Evolutionary conservation across 2,888 invertebrate species (phyloP).

Genomic region (Liopterus haemorrhoidalis): DNA sequence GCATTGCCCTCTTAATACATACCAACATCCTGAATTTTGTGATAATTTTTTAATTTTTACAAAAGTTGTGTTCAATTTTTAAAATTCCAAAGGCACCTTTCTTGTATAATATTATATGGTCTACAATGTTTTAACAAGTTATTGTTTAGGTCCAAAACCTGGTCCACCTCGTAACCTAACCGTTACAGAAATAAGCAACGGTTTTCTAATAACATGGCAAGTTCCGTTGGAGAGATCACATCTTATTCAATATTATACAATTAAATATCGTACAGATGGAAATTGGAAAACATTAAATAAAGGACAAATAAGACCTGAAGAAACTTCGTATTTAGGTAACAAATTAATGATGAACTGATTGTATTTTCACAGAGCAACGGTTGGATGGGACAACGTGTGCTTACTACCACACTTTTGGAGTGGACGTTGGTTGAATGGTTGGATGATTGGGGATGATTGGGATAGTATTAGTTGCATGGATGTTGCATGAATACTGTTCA

Average conservation of each 20-base stretch:
- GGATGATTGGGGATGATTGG: too few relatives aligned
- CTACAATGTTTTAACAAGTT: neutral
- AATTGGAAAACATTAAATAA: conserved; percentile 85
- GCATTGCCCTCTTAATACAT: too few relatives aligned
- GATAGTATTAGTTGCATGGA: too few relatives aligned
- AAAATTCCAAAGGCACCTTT: conserved; percentile 3
- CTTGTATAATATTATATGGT: too few relatives aligned
- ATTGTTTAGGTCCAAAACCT: conserved; percentile 75
- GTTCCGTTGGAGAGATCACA: conserved; percentile 74
- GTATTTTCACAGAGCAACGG: neutral
- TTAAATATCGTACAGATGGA: conserved; percentile 86
- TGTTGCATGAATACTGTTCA: too few relatives aligned
- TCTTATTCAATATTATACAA: conserved; percentile 81
- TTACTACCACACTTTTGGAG: neutral
- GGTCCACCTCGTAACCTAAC: conserved; percentile 86
- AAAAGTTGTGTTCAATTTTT: conserved; percentile 3
- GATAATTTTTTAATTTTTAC: too few relatives aligned
- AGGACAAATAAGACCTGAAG: conserved; percentile 81
- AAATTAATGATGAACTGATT: conserved; percentile 11
- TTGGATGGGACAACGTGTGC: neutral
- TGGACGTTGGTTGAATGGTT: neutral
- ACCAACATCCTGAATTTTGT: too few relatives aligned
- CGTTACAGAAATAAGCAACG: conserved; percentile 82
- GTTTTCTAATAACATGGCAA: conserved; percentile 87
- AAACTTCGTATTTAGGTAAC: conserved; percentile 79